A percentile compares a stretch with the other conserved stretches of the same genome.
These are phyloP conservation scores for Tetrao urogallus DNA, from an alignment of 2,113 vertebrate species.

Conservation along the genomic window DNA sequence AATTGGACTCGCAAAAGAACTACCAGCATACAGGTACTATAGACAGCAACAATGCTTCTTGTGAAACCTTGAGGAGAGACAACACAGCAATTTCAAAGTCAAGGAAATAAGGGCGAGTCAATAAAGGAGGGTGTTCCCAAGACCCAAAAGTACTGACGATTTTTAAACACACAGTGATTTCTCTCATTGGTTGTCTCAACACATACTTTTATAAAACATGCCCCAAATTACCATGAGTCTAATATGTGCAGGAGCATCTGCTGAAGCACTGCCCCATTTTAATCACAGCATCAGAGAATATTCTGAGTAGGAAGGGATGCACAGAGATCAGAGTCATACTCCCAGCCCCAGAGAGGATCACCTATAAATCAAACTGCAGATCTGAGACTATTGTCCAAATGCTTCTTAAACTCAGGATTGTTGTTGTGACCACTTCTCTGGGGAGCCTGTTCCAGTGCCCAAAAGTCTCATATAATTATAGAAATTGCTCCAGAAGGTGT, in stretches of 20 bases:
- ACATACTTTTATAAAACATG: not conserved
- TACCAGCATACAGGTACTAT: slow-evolving; percentile 97
- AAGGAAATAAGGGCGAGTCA: not conserved
- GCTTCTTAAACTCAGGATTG: not conserved
- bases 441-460: not conserved
- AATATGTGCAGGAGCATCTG: not conserved
- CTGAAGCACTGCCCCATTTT: not conserved
- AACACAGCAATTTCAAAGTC: not conserved
- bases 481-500: not conserved
- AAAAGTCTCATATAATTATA: not conserved
- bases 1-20: slow-evolving; percentile 92
- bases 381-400: not conserved
- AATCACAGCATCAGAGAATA: not conserved
- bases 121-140: not conserved
- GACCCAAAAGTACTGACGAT: not conserved
- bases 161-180: not conserved
- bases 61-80: slow-evolving; percentile 86
- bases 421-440: not conserved
- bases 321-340: not conserved
- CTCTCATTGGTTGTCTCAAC: not conserved
- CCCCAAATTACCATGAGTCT: not conserved
- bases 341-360: not conserved
- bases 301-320: not conserved
- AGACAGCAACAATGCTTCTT: slow-evolving; percentile 91
- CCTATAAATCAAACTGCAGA: not conserved